phyloP scores from a whole-genome alignment of 1,140 invertebrate species.

The Homarus americanus region DNA sequence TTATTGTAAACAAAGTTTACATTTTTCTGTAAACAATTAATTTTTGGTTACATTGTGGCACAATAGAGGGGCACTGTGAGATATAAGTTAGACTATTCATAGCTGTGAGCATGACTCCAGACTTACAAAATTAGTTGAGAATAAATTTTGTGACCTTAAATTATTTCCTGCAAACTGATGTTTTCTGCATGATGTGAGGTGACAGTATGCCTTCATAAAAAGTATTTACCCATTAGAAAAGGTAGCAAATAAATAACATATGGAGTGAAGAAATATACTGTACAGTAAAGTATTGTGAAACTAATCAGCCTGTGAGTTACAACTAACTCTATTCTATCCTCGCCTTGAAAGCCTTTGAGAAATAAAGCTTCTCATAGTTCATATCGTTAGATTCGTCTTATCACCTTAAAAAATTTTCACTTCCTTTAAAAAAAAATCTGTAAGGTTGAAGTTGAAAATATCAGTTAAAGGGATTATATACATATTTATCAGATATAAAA shows the following conservation, averaged over 20 bases:
- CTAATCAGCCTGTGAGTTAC: neutral
- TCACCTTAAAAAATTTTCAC: too few relatives aligned
- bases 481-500: too few relatives aligned
- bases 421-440: too few relatives aligned
- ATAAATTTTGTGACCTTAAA: neutral
- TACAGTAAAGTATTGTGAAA: neutral
- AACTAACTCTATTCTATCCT: too few relatives aligned
- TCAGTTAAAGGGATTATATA: too few relatives aligned
- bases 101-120: neutral
- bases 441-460: too few relatives aligned
- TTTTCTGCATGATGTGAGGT: too few relatives aligned
- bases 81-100: neutral
- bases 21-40: neutral
- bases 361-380: too few relatives aligned
- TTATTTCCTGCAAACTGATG: too few relatives aligned
- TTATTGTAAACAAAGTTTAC: neutral
- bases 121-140: neutral
- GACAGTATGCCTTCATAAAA: too few relatives aligned
- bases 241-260: neutral
- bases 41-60: slow-evolving; percentile 4
- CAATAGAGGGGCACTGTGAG: neutral
- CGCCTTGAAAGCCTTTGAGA: too few relatives aligned
- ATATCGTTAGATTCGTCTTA: too few relatives aligned
- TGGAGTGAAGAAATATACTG: neutral
- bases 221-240: neutral